Base-by-base conservation (phyloP, 2,113 vertebrate species). In the Trogon melanurus region DNA sequence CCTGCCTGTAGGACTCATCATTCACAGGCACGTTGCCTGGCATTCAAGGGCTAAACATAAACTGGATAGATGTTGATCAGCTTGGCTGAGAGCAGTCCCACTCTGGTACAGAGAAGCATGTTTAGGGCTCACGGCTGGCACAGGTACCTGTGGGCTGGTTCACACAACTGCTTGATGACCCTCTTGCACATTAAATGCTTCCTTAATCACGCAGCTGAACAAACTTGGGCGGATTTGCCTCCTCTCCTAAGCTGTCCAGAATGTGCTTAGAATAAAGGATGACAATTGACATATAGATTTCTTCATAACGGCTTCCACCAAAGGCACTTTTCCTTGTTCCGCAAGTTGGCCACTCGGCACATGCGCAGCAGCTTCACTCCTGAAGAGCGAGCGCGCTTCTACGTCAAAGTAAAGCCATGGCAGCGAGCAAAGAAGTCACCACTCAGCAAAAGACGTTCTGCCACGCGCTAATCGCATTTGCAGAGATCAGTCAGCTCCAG, bases 381-480 rank as follows among this genome's bases (percentile, higher is more conserved):
- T n/a, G 4, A 50, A 76, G 13, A 91, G 10, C 18, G 71, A 80
- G 41, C 0, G 1, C 16, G 21, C 13, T 82, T 72, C 44, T 47
- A 16, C 11, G 19, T 41, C 3, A 1, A 90, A 48, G 21, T 6
- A 16, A 85, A 79, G 58, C 36, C 50, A 25, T 2, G 30, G 48
- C 10, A 3, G 4, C 1, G 5, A 78, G 70, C 14, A 65, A 57
- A 75, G 44, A 53, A 72, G 18, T 16, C 22, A 48, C 41, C 56
- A 34, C 27, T 56, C 12, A 1, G n/a, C 48, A 61, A n/a, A 74
- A 32, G 38, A 9, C 22, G 36, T 51, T 88, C 27, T 76, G 34
- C 10, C n/a, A 44, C 1, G 1, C 1, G 0, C 29, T 56, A 67
- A n/a, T 13, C 41, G 48, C 45, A 13, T 50, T 26, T 1, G 3